phyloP scores from a whole-genome alignment of 2,797 vertebrate species.

The Cynodonichthys magdalenae region DNA sequence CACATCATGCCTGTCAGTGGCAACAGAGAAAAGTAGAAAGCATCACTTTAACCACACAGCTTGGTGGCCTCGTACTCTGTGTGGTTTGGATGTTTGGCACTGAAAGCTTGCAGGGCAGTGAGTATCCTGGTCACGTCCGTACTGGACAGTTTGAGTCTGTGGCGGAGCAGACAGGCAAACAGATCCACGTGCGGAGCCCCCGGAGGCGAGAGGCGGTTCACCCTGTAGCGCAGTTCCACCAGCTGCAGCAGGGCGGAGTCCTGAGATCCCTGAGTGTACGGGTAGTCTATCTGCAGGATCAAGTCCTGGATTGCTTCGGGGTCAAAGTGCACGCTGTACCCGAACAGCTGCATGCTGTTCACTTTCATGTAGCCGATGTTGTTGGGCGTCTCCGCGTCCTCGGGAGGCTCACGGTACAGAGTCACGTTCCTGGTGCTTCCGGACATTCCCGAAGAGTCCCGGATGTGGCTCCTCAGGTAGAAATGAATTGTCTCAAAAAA shows the following conservation, averaged over 20 bases:
- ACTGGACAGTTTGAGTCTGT: conserved; percentile 93
- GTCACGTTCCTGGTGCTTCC: conserved; percentile 69
- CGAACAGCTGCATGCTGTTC: conserved; percentile 95
- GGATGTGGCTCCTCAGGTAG: conserved; percentile 91
- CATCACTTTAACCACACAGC: conserved; percentile 92
- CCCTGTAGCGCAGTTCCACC: conserved; percentile 91
- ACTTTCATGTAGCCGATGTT: conserved; percentile 97
- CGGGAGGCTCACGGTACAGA: conserved; percentile 59
- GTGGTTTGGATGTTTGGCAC: conserved; percentile 91
- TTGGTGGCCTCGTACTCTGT: conserved; percentile 93
- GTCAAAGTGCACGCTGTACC: conserved; percentile 98
- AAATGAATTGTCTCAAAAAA: conserved; percentile 99
- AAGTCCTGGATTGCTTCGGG: conserved; percentile 96
- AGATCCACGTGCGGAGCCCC: conserved; percentile 90
- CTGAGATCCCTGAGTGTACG: conserved; percentile 97
- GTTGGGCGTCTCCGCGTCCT: conserved; percentile 84
- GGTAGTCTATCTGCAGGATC: conserved; percentile 97
- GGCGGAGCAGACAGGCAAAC: conserved; percentile 95
- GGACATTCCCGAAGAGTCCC: conserved; percentile 73
- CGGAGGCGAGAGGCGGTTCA: conserved; percentile 95
- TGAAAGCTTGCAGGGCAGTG: conserved; percentile 91
- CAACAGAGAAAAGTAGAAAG: conserved; percentile 63
- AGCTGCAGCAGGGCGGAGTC: conserved; percentile 95
- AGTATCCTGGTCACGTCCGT: conserved; percentile 95
- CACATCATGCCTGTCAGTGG: conserved; percentile 51